A percentile compares a stretch with the other conserved stretches of the same genome.
Conservation (phyloP, 2,113 vertebrate species). For the Himantopus leucocephalus region DNA sequence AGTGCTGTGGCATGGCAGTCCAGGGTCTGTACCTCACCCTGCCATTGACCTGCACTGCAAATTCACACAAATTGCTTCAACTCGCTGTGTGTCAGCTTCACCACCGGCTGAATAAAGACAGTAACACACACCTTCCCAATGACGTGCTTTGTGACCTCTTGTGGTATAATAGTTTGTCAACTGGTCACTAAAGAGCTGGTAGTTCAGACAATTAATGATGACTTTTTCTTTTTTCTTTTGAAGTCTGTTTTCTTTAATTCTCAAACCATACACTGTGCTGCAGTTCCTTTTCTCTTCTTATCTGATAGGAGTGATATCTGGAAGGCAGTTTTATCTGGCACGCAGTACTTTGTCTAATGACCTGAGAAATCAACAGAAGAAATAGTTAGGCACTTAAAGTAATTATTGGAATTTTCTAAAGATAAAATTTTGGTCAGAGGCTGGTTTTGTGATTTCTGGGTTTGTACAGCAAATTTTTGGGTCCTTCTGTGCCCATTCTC, state of each 20-base stretch:
- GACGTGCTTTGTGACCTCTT: background rate
- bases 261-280: background rate
- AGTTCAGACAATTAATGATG: background rate
- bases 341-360: background rate
- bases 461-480: background rate
- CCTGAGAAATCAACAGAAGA: background rate
- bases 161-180: background rate
- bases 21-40: background rate
- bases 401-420: background rate
- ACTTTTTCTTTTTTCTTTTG: background rate
- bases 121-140: background rate
- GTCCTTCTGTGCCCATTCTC: background rate
- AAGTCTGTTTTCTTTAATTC: background rate
- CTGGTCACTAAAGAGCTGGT: background rate
- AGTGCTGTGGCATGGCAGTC: background rate
- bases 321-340: background rate
- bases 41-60: background rate
- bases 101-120: background rate
- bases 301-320: background rate
- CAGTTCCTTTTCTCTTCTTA: background rate
- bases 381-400: slow-evolving; percentile 3
- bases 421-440: background rate
- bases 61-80: background rate
- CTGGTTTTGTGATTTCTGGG: background rate
- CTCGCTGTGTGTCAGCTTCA: background rate